phyloP scores from a whole-genome alignment of 1,140 invertebrate species.

The Oedothorax gibbosus region DNA sequence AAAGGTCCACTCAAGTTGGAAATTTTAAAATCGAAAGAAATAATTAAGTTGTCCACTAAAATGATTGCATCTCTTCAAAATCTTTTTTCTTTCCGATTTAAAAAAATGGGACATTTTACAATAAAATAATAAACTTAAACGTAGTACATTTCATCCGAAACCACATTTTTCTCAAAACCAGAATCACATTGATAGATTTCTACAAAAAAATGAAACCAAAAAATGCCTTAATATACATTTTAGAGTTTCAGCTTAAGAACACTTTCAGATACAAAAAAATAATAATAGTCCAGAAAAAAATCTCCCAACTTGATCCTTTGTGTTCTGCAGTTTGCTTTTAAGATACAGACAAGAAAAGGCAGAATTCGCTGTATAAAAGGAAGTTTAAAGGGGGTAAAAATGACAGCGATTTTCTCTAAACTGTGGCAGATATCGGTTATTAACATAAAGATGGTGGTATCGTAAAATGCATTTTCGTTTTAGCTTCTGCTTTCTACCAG shows the following conservation, averaged over 20 bases:
- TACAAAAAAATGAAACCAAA: slow-evolving; percentile 8
- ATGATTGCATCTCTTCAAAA: no score
- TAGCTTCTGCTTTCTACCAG: slow-evolving; percentile 9
- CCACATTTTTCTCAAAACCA: neutral
- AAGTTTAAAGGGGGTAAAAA: slow-evolving; percentile 42
- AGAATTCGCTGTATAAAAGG: slow-evolving; percentile 25
- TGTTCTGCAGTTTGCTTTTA: slow-evolving; percentile 32
- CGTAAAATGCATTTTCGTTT: slow-evolving; percentile 18
- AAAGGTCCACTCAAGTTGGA: no score
- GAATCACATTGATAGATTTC: slow-evolving; percentile 41
- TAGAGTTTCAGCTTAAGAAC: slow-evolving; percentile 13
- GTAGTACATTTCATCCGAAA: neutral
- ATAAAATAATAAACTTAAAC: neutral
- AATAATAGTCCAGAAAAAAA: slow-evolving; percentile 16
- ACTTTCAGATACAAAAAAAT: slow-evolving; percentile 17
- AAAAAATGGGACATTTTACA: neutral
- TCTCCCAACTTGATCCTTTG: slow-evolving; percentile 24
- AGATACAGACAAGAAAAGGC: slow-evolving; percentile 31
- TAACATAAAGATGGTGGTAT: slow-evolving; percentile 54
- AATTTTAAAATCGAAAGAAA: no score
- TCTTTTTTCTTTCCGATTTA: no score
- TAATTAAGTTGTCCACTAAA: no score
- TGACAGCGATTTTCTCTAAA: slow-evolving; percentile 51
- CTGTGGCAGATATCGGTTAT: slow-evolving; percentile 52
- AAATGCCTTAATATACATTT: slow-evolving; percentile 32